Base-by-base conservation (phyloP, 2,888 invertebrate genomes). In the Cotesia congregata region DNA sequence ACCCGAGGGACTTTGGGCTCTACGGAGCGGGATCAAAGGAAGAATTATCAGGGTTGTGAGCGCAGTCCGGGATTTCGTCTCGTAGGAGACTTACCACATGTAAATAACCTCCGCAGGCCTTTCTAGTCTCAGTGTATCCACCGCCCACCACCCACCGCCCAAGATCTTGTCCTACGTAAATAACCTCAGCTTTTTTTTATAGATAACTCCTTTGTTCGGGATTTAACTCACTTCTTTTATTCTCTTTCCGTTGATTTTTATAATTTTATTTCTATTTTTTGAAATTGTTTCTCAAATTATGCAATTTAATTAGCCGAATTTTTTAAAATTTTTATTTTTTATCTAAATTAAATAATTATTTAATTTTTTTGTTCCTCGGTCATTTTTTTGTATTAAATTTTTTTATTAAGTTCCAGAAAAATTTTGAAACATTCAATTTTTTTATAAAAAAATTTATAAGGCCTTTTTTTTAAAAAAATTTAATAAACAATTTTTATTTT, bases 21-120 rank as follows among this genome's bases (percentile, higher is more conserved):
- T 64, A 77, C 86, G 87, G 88, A 88, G 85, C 82, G 84, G 89
- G 89, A 89, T 89, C 89, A 89, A 89, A 89, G 89, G 87, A 89
- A 89, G 89, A 89, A 89, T 89, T 89, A 89, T 89, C 89, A 89
- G 87, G 88, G 88, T 87, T 87, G 85, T 85, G 80, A 86, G 81
- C 81, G 82, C 88, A 84, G 86, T 86, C 88, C 88, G 88, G 89
- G 89, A 89, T 89, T 89, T 88, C 84, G 87, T 89, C 89, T 88
- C 89, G 88, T 83, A 87, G 89, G 89, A 89, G 89, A 89, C 89
- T 89, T 89, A 89, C 89, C 89, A 89, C 89, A 89, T 89, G 88
- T 89, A 89, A 89, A 89, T 89, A 89, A 88, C 88, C 88, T 88
- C 86, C 85, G 85, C 50, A 50, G 50, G 50, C 50, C 50, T 12